Base-by-base conservation (phyloP, 2,888 invertebrate genomes). In the Ernsta delagoae region DNA sequence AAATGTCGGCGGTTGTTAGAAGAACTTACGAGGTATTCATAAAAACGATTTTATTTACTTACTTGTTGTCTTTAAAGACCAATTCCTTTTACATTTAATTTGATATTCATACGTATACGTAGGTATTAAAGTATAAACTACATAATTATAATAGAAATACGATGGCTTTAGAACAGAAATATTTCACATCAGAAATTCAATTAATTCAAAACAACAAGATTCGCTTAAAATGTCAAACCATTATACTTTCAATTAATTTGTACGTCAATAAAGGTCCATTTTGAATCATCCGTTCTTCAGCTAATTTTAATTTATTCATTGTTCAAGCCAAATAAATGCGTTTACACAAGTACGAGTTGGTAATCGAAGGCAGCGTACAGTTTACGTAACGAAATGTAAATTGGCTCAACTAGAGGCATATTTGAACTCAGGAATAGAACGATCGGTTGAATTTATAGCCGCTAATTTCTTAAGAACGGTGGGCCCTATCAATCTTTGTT, bases 361-460 rank as follows among this genome's bases (percentile, higher is more conserved):
- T 39, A 31, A 53, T 54, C 59, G 45, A 54, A 1, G 5, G 4
- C 34, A 56, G 11, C 54, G 54, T 54, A 54, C 48, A 48, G 66
- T 54, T 75, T 75, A 73, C 74, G 73, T 71, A 76, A 76, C 71
- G 50, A 61, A 72, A 75, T 73, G 74, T 70, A 74, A 76, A 77
- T 73, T 71, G 64, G 45, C 71, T 72, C 68, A 53, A 65, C 53
- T 53, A 41, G 43, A 65, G 50, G 66, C 66, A 63, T 71, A 70
- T 71, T 73, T 75, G 69, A 68, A 71, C 70, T 66, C 64, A 70
- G 72, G 70, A 74, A 71, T 71, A 68, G 72, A 68, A 70, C 72
- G 67, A 54, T 60, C 50, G 45, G 24, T 63, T 57, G 61, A 71
- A 71, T 72, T 74, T 73, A 71, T 72, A 56, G 53, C 43, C 63